These are phyloP conservation scores for Huso huso DNA, from an alignment of 2,797 vertebrate species.

Conservation along the genomic window DNA sequence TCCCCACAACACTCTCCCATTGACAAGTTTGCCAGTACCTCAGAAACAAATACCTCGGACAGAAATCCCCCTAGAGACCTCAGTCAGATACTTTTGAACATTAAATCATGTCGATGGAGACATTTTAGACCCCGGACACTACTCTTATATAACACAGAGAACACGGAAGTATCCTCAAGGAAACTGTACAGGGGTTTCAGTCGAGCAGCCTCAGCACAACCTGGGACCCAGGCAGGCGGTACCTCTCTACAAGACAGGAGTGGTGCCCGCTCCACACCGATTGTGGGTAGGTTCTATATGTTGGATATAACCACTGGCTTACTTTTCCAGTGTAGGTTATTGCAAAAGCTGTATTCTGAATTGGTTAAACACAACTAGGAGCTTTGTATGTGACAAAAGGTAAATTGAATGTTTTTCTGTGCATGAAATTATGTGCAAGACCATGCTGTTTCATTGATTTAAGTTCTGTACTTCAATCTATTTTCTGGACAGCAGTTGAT, in stretches of 20 bases:
- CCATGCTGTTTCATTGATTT: constrained; percentile 20
- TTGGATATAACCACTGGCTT: background rate
- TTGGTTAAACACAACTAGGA: background rate
- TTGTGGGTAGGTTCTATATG: constrained; percentile 33
- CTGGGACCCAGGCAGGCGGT: constrained; percentile 66
- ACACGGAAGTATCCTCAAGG: constrained; percentile 79
- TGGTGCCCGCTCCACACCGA: constrained; percentile 67
- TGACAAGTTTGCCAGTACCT: constrained; percentile 87
- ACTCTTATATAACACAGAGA: constrained; percentile 80
- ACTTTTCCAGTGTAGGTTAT: background rate
- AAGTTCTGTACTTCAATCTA: background rate
- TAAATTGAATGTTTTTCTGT: constrained; percentile 24
- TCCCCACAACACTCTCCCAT: constrained; percentile 69
- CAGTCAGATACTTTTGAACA: constrained; percentile 92
- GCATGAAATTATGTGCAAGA: constrained; percentile 23
- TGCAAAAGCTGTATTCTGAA: constrained; percentile 4
- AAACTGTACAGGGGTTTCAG: constrained; percentile 70
- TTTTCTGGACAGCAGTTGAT: background rate
- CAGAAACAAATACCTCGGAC: constrained; percentile 96
- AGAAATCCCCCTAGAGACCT: constrained; percentile 83
- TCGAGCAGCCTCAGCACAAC: constrained; percentile 66
- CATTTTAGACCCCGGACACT: constrained; percentile 97
- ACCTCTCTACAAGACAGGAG: constrained; percentile 68
- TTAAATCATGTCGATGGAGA: constrained; percentile 94
- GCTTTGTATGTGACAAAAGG: background rate